Evolutionary conservation across 2,888 invertebrate species (phyloP).

Genomic region (Argyresthia goedartella): DNA sequence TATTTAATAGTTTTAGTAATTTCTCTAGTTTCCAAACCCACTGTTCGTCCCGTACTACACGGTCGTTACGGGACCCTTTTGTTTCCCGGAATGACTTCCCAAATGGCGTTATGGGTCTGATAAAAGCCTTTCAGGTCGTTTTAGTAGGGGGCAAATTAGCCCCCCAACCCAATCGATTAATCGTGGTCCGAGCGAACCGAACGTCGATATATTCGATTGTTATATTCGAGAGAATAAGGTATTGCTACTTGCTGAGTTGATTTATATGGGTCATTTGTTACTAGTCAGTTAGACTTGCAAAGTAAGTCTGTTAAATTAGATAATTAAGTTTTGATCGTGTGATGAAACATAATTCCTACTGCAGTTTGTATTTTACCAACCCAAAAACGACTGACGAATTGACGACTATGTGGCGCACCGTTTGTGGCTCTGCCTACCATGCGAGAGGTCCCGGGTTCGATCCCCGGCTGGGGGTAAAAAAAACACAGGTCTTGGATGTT

Average conservation of each 20-base stretch:
- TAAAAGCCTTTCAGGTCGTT: slow-evolving; percentile 37
- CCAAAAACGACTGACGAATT: too few relatives aligned
- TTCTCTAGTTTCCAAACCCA: too few relatives aligned
- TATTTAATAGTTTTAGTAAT: too few relatives aligned
- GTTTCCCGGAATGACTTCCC: slow-evolving; percentile 52
- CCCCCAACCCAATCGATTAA: not conserved
- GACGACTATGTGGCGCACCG: too few relatives aligned
- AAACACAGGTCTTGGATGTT: too few relatives aligned
- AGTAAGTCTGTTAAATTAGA: too few relatives aligned
- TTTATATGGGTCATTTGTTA: not conserved
- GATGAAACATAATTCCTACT: too few relatives aligned
- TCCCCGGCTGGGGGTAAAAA: too few relatives aligned
- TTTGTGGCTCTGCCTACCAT: too few relatives aligned
- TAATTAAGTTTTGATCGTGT: too few relatives aligned
- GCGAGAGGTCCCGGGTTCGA: too few relatives aligned
- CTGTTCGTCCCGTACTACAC: not conserved
- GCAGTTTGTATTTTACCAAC: too few relatives aligned
- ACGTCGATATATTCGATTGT: not conserved
- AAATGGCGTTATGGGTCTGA: slow-evolving; percentile 48
- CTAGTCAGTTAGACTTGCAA: not conserved
- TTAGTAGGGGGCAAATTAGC: slow-evolving; percentile 36
- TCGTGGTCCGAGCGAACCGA: slow-evolving; percentile 6
- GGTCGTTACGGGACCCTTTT: slow-evolving; percentile 27
- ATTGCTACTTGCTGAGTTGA: not conserved
- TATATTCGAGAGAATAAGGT: not conserved